Conservation (phyloP, 2,888 invertebrate species). For the Lamproptera curius region DNA sequence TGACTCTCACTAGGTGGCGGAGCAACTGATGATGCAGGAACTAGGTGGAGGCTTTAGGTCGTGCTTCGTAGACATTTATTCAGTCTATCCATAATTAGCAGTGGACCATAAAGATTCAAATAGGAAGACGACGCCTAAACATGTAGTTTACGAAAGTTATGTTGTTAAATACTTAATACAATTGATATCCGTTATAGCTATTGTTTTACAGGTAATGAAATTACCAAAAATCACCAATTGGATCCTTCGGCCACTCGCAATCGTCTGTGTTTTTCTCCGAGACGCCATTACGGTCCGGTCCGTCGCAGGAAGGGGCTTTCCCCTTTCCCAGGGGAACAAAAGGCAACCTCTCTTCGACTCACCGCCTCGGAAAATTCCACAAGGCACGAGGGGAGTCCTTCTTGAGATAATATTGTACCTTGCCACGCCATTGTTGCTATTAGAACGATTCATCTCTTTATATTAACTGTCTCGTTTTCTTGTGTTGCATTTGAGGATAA, state of each 20-base stretch:
- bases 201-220: too few species aligned
- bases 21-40: too few species aligned
- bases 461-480: background rate
- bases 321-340: slow-evolving; percentile 5
- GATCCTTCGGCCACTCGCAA: background rate
- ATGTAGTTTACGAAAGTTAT: background rate
- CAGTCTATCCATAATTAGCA: background rate
- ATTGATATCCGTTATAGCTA: too few species aligned
- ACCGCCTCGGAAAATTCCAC: background rate
- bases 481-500: too few species aligned
- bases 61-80: too few species aligned
- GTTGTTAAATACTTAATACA: background rate
- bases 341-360: background rate
- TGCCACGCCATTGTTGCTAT: background rate
- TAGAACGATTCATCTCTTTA: background rate
- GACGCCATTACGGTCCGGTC: background rate
- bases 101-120: background rate
- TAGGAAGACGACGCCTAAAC: background rate
- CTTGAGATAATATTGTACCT: background rate
- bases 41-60: too few species aligned
- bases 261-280: background rate
- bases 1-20: too few species aligned
- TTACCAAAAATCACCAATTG: background rate
- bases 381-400: background rate
- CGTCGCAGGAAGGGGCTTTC: background rate